These are phyloP conservation scores for Calosoma granatense DNA, from an alignment of 1,140 invertebrate genomes.

Conservation along the genomic window DNA sequence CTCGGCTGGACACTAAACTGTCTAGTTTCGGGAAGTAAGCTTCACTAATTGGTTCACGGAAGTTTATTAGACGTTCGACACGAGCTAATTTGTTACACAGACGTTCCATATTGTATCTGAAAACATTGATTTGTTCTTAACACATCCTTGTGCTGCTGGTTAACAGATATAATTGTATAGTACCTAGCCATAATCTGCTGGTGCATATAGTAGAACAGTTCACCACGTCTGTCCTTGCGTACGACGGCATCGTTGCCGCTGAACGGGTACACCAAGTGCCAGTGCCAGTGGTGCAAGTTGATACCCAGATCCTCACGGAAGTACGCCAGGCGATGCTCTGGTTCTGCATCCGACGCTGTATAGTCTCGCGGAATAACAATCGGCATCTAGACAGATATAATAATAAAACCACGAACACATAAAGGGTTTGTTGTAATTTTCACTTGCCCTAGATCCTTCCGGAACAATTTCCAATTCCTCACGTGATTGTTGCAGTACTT, in stretches of 20 bases:
- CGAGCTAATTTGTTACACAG: constrained; percentile 49
- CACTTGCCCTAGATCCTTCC: constrained; percentile 48
- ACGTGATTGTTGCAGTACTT: constrained; percentile 52
- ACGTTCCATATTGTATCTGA: constrained; percentile 60
- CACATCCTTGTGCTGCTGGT: background rate
- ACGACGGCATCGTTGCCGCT: constrained; percentile 48
- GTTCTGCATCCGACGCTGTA: constrained; percentile 60
- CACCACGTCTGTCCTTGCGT: constrained; percentile 58
- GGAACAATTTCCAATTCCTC: constrained; percentile 57
- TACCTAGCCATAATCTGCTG: constrained; percentile 56
- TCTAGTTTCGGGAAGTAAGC: constrained; percentile 67
- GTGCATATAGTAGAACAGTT: constrained; percentile 72
- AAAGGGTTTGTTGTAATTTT: background rate
- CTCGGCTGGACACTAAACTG: constrained; percentile 48
- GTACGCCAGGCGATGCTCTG: constrained; percentile 64
- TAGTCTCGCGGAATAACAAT: constrained; percentile 61
- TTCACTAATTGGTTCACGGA: constrained; percentile 50
- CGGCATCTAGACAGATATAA: constrained; percentile 32
- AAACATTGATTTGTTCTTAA: constrained; percentile 12
- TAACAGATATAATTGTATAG: constrained; percentile 15
- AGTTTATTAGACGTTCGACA: constrained; percentile 46
- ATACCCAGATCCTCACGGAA: constrained; percentile 64
- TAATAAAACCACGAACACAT: background rate
- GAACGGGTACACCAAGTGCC: constrained; percentile 71
- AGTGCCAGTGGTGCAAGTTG: constrained; percentile 77